phyloP scores from a whole-genome alignment of 2,113 vertebrate genomes.

The Eubucco bourcierii region DNA sequence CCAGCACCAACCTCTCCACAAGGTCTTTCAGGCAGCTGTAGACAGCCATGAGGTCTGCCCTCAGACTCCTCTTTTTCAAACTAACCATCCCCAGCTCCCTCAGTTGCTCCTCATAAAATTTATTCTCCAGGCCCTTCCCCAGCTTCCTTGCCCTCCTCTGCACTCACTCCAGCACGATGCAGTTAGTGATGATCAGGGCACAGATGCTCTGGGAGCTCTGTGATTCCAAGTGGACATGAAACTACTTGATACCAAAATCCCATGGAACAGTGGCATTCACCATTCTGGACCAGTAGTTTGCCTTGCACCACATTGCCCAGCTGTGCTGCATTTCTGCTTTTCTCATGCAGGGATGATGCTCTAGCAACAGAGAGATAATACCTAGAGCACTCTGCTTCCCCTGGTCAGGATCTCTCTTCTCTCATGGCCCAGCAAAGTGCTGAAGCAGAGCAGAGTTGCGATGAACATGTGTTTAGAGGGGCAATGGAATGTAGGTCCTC shows the following conservation, averaged over 20 bases:
- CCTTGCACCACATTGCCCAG: background rate
- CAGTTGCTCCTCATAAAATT: too few species aligned
- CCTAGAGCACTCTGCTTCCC: background rate
- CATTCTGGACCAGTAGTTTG: background rate
- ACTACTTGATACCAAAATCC: background rate
- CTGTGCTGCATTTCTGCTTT: background rate
- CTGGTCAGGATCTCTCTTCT: background rate
- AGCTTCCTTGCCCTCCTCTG: too few species aligned
- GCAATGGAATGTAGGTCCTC: background rate
- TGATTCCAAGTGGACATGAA: background rate
- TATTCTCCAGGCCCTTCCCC: too few species aligned
- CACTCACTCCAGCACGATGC: too few species aligned
- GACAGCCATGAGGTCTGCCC: too few species aligned
- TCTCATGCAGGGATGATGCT: background rate
- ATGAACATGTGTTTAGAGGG: background rate
- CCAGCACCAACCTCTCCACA: too few species aligned
- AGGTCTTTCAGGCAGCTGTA: too few species aligned
- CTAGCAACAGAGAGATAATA: background rate
- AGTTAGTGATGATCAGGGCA: background rate
- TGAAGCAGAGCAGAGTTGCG: background rate
- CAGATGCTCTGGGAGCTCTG: background rate
- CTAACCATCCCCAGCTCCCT: too few species aligned
- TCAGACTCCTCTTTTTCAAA: too few species aligned
- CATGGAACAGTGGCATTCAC: accelerated
- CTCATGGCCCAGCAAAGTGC: background rate